Conservation (phyloP, 1,140 invertebrate species). For the Drosophila orosa region DNA sequence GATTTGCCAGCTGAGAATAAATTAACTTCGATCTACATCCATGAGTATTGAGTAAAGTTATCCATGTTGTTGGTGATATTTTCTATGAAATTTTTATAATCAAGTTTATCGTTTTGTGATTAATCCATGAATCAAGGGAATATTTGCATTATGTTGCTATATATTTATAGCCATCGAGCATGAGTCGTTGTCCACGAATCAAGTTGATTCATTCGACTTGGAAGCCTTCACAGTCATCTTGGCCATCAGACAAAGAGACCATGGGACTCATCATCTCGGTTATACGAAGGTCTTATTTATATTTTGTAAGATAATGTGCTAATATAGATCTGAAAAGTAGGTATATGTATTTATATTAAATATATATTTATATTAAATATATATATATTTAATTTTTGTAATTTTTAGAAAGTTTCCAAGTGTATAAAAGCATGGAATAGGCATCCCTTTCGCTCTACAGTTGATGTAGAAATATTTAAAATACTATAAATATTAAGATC, state of each 20-base stretch:
- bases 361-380: too few relatives aligned
- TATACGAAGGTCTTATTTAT: background rate
- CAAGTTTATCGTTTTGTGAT: background rate
- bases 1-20: too few relatives aligned
- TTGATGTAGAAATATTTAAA: background rate
- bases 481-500: background rate
- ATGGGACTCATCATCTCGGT: slow-evolving; percentile 19
- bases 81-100: background rate
- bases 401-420: too few relatives aligned
- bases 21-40: background rate
- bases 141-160: slow-evolving; percentile 25
- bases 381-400: too few relatives aligned
- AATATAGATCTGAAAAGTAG: background rate
- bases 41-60: background rate
- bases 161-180: background rate
- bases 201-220: slow-evolving; percentile 12
- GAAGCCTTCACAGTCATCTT: slow-evolving; percentile 22
- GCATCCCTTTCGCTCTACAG: too few relatives aligned
- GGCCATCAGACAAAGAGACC: slow-evolving; percentile 11
- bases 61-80: background rate
- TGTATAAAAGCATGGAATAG: too few relatives aligned
- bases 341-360: too few relatives aligned
- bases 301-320: background rate
- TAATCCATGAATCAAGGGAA: slow-evolving; percentile 33
- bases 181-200: slow-evolving; percentile 1